Base-by-base conservation (phyloP, 2,113 vertebrate species). In the Mus musculus region DNA sequence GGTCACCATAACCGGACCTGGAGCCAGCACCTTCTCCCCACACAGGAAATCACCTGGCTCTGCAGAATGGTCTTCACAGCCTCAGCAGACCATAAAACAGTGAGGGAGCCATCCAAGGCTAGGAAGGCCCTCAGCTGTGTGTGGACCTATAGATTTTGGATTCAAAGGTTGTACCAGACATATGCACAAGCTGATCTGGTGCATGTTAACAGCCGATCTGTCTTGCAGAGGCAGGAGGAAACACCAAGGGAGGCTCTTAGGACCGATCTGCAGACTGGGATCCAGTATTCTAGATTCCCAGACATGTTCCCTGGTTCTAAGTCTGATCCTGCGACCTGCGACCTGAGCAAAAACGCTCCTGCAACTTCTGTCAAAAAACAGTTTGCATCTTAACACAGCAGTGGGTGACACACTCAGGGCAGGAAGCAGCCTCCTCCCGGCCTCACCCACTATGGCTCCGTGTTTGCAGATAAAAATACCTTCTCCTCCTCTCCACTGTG, bases 381-480 rank as follows among this genome's bases (percentile, higher is more conserved):
- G 28, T 26, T 78, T 82, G 78, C 19, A 5, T 93, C 88, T 93
- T 95, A 96, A 95, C 39, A 54, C 73, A 39, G 71, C 61, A 30
- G 94, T 5, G 93, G 93, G 95, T 96, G 96, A 93, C 95, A 90
- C 65, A 76, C 81, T 88, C 49, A 96, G 93, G 94, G 94, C 39
- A 94, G 81, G n/a, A 81, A 86, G 22, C 72, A 87, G 39, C 76
- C 97, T 96, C 96, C 90, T 97, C 39, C 71, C 91, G 72, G 95
- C 82, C 42, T 96, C 94, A n/a, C 96, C 80, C 86, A 84, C 73
- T 52, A 69, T 95, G 71, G 80, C 12, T 87, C 3, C 17, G 88
- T 72, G 71, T 81, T 94, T 69, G 95, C 93, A 69, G 86, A 86
- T 96, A 84, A 97, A 98, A 98, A 96, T 87, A 97, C 67, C 77